Evolutionary conservation across 2,113 vertebrate genomes (phyloP), one percentile per base, ranked within the genome.

Genomic region (Trichomycterus rosablanca): DNA sequence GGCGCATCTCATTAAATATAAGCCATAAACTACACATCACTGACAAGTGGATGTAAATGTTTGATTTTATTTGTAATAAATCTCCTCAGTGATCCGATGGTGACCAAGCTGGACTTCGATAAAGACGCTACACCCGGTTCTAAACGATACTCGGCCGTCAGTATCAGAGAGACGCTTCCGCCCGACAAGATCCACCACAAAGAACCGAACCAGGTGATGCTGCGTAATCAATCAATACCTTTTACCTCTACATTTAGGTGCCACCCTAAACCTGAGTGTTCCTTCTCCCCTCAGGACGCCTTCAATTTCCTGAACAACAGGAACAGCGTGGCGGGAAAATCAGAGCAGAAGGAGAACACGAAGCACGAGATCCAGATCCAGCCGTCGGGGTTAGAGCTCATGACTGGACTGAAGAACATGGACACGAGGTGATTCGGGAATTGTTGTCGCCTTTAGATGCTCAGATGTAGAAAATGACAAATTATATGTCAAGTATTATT

Each of bases 21-120:
- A n/a, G n/a, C n/a, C n/a, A n/a, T n/a, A n/a, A n/a, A n/a, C n/a
- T n/a, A n/a, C n/a, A n/a, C n/a, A n/a, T n/a, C n/a, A n/a, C n/a
- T n/a, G n/a, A n/a, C n/a, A n/a, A n/a, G n/a, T n/a, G n/a, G n/a
- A n/a, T n/a, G n/a, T n/a, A n/a, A n/a, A n/a, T n/a, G n/a, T n/a
- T n/a, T n/a, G n/a, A n/a, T n/a, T n/a, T n/a, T 34, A 5, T 23
- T 4, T 44, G 24, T 18, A 22, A 37, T 18, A 12, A 14, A 26
- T 61, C 56, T 79, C 79, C 71, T 20, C 79, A 95, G 96, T 72
- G 92, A 94, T 71, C 89, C 91, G 6, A 81, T 92, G 77, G 90
- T 95, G 84, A 90, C 92, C 70, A 97, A 96, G 79, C 82, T 98
- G 79, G 91, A 96, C 79, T 97, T 97, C 52, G 94, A 97, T 79